Evolutionary conservation across 2,888 invertebrate genomes (phyloP).

Genomic region (Polyommatus icarus): DNA sequence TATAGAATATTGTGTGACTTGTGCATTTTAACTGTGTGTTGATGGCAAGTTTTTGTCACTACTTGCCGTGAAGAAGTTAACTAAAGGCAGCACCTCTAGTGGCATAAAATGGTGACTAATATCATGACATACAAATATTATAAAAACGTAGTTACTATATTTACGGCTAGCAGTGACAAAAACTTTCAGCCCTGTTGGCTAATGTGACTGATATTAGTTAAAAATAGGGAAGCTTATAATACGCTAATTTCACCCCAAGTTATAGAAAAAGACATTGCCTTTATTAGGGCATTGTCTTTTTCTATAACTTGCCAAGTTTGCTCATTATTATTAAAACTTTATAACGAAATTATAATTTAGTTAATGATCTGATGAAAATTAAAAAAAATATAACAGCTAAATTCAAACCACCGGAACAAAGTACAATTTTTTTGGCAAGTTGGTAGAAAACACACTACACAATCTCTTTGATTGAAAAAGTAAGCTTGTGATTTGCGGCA

Average conservation of each 20-base stretch:
- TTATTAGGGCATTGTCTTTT: background rate
- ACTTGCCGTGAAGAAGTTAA: background rate
- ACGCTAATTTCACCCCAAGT: background rate
- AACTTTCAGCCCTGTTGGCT: background rate
- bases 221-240: background rate
- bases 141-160: background rate
- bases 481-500: constrained; percentile 2
- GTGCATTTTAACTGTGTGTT: background rate
- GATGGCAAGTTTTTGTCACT: background rate
- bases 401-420: background rate
- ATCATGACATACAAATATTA: no score
- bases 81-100: no score
- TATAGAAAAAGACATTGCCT: no score
- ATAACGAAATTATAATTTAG: background rate
- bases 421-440: background rate
- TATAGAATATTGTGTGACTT: background rate
- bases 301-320: background rate
- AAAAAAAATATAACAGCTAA: background rate
- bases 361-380: background rate
- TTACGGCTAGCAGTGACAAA: background rate
- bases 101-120: no score
- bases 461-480: background rate
- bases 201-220: background rate
- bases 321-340: background rate
- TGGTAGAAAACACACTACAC: background rate